Evolutionary conservation across 2,113 vertebrate genomes (phyloP).

Genomic region (Carollia perspicillata): DNA sequence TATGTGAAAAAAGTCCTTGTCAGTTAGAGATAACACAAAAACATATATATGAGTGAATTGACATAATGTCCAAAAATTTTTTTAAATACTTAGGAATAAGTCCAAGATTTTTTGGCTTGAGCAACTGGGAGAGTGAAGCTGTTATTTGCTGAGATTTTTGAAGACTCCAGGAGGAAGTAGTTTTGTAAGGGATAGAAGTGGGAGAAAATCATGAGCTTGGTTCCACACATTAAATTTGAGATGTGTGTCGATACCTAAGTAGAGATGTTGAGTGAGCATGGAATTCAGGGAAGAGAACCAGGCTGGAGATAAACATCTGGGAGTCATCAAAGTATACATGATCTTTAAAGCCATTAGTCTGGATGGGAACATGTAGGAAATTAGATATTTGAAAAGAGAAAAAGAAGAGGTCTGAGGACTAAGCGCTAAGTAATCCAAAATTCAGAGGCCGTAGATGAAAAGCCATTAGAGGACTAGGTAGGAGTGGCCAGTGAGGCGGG

Average conservation of each 20-base stretch:
- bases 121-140: not conserved
- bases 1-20: not conserved
- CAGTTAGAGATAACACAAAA: not conserved
- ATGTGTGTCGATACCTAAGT: not conserved
- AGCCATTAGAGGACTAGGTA: not conserved
- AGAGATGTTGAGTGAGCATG: conserved; percentile 19
- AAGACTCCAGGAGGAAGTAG: not conserved
- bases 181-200: not conserved
- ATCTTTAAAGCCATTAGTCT: conserved; percentile 25
- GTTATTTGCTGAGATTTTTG: not conserved
- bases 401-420: not conserved
- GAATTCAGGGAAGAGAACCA: not conserved
- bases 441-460: not conserved
- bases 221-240: not conserved
- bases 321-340: not conserved
- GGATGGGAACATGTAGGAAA: conserved; percentile 6
- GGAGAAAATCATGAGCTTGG: not conserved
- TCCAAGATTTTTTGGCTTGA: not conserved
- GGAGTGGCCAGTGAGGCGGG: not conserved
- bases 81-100: not conserved
- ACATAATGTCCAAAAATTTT: conserved; percentile 8
- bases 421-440: not conserved
- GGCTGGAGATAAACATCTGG: not conserved
- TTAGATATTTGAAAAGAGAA: not conserved
- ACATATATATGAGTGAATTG: not conserved